Base-by-base conservation (phyloP, 2,797 vertebrate species). In the Leptatherina wallacei region DNA sequence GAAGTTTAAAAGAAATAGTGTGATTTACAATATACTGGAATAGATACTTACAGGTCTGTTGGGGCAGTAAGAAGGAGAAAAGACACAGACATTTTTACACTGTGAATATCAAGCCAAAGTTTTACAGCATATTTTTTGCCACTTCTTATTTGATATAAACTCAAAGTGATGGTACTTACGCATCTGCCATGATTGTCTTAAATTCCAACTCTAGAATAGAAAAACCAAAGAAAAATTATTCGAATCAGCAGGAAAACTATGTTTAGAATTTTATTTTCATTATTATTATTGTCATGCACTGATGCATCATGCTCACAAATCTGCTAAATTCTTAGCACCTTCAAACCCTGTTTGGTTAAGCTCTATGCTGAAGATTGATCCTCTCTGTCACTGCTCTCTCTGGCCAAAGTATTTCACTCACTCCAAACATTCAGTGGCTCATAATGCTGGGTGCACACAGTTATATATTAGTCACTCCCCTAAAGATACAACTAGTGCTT, bases 21-120 rank as follows among this genome's bases (percentile, higher is more conserved):
- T 18, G 27, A 8, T 22, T 14, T 32, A n/a, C 10, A 7, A 54
- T 54, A 1, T 27, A 18, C 10, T 9, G 10, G 6, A 20, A 13
- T 35, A 58, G 47, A 64, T 85, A 91, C 90, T 90, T 38, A 91
- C 90, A 27, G 72, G 35, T 89, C 90, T 92, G 49, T 83, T 32
- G 57, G 3, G 32, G 24, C 20, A 57, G 67, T 16, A 44, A 55
- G 30, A 81, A 49, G 57, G 13, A 66, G 33, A 66, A 77, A 1
- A 47, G 0, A 61, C 13, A 10, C 61, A 12, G 63, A 27, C 1
- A 27, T 71, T 62, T 77, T 71, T 20, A 29, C n/a, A 35, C 22
- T 18, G 55, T 40, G 0, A 54, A 55, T 42, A 38, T 29, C 0
- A 40, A 35, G 6, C 13, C 0, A 40, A 8, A n/a, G 0, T 57